These are phyloP conservation scores for Nymphalis urticae DNA, from an alignment of 2,888 invertebrate genomes.

Conservation along the genomic window DNA sequence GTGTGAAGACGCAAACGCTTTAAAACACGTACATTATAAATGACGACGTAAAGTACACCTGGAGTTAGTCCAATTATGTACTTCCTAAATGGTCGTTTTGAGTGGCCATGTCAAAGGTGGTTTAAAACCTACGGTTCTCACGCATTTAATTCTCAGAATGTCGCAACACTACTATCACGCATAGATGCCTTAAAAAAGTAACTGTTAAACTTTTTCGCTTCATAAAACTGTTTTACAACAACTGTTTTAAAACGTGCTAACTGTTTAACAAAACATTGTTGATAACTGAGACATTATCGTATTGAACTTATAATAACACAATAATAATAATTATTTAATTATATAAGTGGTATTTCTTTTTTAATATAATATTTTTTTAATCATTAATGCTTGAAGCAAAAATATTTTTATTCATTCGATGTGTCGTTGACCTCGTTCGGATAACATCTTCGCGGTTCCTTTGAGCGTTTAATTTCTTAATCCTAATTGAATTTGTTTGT, in stretches of 20 bases:
- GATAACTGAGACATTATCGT: slow-evolving; percentile 1
- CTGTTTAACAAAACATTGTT: slow-evolving; percentile 16
- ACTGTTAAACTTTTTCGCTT: slow-evolving; percentile 46
- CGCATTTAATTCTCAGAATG: slow-evolving; percentile 42
- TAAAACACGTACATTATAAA: slow-evolving; percentile 1
- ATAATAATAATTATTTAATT: slow-evolving; percentile 13
- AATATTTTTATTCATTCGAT: slow-evolving; percentile 56
- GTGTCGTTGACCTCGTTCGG: slow-evolving; percentile 61
- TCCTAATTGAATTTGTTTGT: slow-evolving; percentile 81
- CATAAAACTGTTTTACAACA: slow-evolving; percentile 52
- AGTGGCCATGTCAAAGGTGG: slow-evolving; percentile 65
- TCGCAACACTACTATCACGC: slow-evolving; percentile 30
- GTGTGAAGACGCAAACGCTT: slow-evolving; percentile 1
- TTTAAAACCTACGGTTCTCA: slow-evolving; percentile 55
- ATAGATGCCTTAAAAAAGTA: slow-evolving; percentile 35
- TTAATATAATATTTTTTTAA: background rate
- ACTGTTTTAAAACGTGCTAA: slow-evolving; percentile 47
- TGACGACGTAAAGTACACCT: slow-evolving; percentile 14
- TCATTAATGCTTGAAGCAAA: slow-evolving; percentile 45
- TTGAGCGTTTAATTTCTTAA: slow-evolving; percentile 77
- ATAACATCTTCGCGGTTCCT: slow-evolving; percentile 64
- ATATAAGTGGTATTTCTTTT: slow-evolving; percentile 28
- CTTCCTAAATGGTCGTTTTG: slow-evolving; percentile 49
- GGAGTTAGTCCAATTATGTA: slow-evolving; percentile 12
- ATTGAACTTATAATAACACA: background rate